A percentile compares a stretch with the other conserved stretches of the same genome.
Evolutionary conservation across 2,113 vertebrate genomes (phyloP).

Genomic region (Myotis brandtii): DNA sequence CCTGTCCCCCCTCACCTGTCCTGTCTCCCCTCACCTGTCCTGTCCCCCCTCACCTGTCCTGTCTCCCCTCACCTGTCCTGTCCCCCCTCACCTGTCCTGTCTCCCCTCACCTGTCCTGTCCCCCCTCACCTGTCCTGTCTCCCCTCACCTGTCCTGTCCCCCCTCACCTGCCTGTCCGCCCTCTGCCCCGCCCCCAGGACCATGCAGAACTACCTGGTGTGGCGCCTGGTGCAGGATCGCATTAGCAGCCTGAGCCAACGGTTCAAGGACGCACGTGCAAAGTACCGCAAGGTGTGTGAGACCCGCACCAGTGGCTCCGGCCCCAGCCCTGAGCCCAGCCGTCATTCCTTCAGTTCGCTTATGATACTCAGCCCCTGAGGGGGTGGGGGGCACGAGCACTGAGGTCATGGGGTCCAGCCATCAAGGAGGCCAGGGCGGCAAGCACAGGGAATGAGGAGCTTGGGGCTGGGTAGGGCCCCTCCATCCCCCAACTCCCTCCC

Average conservation of each 20-base stretch:
- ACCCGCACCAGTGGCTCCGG: fast-evolving
- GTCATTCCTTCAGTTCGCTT: no score
- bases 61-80: no score
- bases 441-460: background rate
- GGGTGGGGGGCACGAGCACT: fast-evolving
- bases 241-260: slow-evolving; percentile 94
- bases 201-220: slow-evolving; percentile 97
- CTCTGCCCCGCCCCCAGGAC: slow-evolving; percentile 87
- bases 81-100: fast-evolving
- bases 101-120: no score
- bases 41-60: background rate
- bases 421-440: fast-evolving
- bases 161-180: no score
- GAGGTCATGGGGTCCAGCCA: background rate
- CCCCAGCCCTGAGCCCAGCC: fast-evolving
- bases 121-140: background rate
- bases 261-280: slow-evolving; percentile 93
- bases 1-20: background rate
- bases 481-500: background rate
- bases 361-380: no score
- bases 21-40: background rate
- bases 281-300: slow-evolving; percentile 89
- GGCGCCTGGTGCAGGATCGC: slow-evolving; percentile 93
- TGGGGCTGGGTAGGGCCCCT: fast-evolving
- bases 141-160: background rate